Base-by-base conservation (phyloP, 2,113 vertebrate species). In the Pimephales promelas region DNA sequence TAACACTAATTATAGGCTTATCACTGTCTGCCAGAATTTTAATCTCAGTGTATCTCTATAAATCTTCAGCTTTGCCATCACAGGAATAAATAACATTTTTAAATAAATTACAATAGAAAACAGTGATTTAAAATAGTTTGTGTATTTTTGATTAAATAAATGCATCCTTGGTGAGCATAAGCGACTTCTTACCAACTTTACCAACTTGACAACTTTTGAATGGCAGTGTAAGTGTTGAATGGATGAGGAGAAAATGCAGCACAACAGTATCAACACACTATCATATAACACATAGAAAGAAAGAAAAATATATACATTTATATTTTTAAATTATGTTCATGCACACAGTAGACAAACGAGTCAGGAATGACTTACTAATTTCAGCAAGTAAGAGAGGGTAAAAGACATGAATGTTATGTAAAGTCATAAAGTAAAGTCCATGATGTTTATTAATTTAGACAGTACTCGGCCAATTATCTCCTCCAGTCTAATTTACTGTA, bases 391-490 rank as follows among this genome's bases (percentile, higher is more conserved):
- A 16, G 31, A 57, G 52, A 57, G 52, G 11, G 54, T 76, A 14
- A 76, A 57, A 56, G 9, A 76, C 47, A 28, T 28, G 28, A 28
- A 28, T 28, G 28, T 28, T 28, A 28, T 28, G 28, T 28, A 28
- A 28, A 28, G 28, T 28, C 28, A 28, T 28, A 28, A 28, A n/a
- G n/a, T 28, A 28, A 28, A 54, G 4, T 56, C 49, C 26, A 28
- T 76, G 74, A 76, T 77, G 74, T 57, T 57, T 24, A 77, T 77
- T 57, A 6, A 34, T 77, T 57, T 57, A 77, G 74, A 77, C 52
- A 77, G 28, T 11, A 57, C 49, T 54, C 47, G 1, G 26, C 31
- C 26, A 77, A 52, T 74, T 74, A 74, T 74, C 71, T 71, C 72
- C 36, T 70, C 66, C 34, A 70, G 66, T 70, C 16, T 31, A 74